Conservation (phyloP, 2,113 vertebrate genomes). For the Orthonyx spaldingii region DNA sequence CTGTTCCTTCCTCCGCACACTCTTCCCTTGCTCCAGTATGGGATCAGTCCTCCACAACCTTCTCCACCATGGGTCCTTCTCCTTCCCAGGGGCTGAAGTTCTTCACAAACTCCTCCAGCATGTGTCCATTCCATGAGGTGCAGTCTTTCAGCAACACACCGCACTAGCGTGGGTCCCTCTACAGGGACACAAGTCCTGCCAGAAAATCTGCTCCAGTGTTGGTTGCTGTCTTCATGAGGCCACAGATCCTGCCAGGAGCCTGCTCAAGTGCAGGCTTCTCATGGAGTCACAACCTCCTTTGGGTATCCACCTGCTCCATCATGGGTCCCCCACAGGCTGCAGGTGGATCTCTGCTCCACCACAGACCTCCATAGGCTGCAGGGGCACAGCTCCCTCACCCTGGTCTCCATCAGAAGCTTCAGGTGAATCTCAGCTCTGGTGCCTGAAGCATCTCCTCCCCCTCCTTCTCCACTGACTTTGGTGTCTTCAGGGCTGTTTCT, state of each 20-base stretch:
- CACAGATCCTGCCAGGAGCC: background rate
- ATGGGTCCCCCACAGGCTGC: accelerated
- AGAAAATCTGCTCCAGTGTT: background rate
- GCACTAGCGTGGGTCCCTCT: background rate
- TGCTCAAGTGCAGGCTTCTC: background rate
- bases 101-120: background rate
- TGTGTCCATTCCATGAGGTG: background rate
- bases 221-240: background rate
- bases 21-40: no score
- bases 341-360: background rate
- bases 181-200: background rate
- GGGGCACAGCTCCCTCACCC: background rate
- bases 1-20: background rate
- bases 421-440: accelerated
- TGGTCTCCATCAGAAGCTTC: background rate
- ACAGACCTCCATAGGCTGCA: background rate
- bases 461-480: background rate
- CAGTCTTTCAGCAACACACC: background rate
- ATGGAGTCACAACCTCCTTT: background rate
- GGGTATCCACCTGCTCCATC: accelerated
- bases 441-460: background rate
- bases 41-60: background rate
- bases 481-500: background rate
- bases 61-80: background rate
- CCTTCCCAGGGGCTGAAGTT: background rate